phyloP scores from a whole-genome alignment of 2,888 invertebrate genomes.

The Lasioglossum villosulum region DNA sequence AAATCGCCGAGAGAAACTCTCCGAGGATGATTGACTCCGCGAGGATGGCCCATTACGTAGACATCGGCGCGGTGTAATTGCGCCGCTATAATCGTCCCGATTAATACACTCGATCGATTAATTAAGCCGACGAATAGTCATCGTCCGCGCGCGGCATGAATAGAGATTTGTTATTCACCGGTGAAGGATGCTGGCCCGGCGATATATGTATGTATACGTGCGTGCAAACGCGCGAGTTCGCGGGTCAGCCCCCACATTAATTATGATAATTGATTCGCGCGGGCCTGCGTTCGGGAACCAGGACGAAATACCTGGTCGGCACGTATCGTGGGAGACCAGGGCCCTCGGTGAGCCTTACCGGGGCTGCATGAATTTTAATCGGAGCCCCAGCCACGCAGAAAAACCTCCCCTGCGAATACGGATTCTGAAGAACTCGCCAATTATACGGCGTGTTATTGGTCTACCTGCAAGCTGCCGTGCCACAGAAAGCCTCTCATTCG shows the following conservation, averaged over 20 bases:
- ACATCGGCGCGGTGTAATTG: conserved; percentile 64
- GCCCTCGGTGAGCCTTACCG: background rate
- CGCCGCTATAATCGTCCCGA: conserved; percentile 70
- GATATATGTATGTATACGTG: conserved; percentile 37
- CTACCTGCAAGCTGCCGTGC: background rate
- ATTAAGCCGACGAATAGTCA: conserved; percentile 71
- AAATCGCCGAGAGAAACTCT: conserved; percentile 29
- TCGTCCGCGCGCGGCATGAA: conserved; percentile 55
- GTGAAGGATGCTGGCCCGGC: conserved; percentile 39
- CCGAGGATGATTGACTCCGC: conserved; percentile 22
- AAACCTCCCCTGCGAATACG: background rate
- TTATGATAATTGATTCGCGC: conserved; percentile 79
- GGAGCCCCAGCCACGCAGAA: background rate
- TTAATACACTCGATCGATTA: conserved; percentile 76
- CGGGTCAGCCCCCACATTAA: conserved; percentile 70
- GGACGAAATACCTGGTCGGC: conserved; percentile 40
- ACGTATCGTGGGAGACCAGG: conserved; percentile 28
- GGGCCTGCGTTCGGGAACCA: conserved; percentile 40
- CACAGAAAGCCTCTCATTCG: background rate
- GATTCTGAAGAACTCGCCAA: background rate
- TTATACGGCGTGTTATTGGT: conserved; percentile 7
- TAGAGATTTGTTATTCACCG: conserved; percentile 63
- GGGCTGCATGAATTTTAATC: conserved; percentile 40
- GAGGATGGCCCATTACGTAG: conserved; percentile 51
- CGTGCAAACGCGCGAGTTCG: conserved; percentile 69